These are phyloP conservation scores for Delia radicum DNA, from an alignment of 1,140 invertebrate species.

Conservation along the genomic window DNA sequence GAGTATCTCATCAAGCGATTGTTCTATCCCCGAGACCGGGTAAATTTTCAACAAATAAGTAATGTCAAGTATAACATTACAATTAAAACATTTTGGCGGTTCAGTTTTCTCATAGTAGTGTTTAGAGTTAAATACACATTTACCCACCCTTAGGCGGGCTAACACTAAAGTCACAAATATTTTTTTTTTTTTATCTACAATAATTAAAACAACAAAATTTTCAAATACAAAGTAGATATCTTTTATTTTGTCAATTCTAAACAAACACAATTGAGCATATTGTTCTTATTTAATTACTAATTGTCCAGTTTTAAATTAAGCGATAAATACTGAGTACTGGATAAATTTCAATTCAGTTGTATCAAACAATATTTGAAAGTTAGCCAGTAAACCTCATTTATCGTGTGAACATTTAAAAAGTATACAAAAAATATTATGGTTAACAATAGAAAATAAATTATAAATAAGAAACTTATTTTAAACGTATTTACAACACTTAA, in stretches of 20 bases:
- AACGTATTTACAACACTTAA: background rate
- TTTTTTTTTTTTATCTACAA: no score
- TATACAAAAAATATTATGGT: background rate
- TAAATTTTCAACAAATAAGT: no score
- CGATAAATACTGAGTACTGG: background rate
- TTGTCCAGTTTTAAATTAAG: background rate
- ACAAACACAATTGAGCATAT: conserved; percentile 1
- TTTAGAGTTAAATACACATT: no score
- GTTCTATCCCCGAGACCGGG: no score
- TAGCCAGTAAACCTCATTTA: background rate
- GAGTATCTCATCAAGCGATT: no score
- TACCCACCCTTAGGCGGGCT: no score
- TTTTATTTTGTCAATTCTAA: background rate
- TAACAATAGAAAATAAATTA: background rate
- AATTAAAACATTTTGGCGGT: no score
- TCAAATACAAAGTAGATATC: background rate
- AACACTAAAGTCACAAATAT: no score
- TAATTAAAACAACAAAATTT: background rate
- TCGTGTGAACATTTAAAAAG: background rate
- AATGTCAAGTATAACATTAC: no score
- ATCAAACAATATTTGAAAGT: background rate
- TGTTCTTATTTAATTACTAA: background rate
- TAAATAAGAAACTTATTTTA: background rate
- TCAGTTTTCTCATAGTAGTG: no score
- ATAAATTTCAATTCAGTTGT: background rate